Base-by-base conservation (phyloP, 2,797 vertebrate species). In the Phyllotis vaccarum region DNA sequence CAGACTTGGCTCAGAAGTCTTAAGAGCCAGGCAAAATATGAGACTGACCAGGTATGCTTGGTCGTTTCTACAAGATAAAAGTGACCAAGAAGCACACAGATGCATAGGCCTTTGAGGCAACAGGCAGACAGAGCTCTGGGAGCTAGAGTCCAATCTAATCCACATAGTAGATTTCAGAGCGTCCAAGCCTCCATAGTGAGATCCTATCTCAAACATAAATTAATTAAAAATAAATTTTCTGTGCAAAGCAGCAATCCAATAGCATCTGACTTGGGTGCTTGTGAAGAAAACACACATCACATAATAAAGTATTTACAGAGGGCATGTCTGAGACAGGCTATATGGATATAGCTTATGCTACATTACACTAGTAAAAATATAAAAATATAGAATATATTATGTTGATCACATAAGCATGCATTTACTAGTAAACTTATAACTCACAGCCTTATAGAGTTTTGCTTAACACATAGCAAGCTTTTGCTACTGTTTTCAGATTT, bases 41-140 rank as follows among this genome's bases (percentile, higher is more conserved):
- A 79, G n/a, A 49, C 17, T 24, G 14, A 82, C 34, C 72, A 66
- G 49, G 7, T 58, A 22, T 27, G 31, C 79, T 31, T 58, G 6
- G 58, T 34, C 40, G 31, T 79, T 83, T 75, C 56, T 62, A 56
- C 43, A 93, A 86, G 46, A 14, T 62, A 89, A 91, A 95, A 85
- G 64, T 5, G 80, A 90, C 14, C 49, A 31, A 31, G 80, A 19
- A 83, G 81, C 40, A 64, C 40, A 64, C 5, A 34, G 58, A 16
- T 64, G 16, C 40, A 34, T 46, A 64, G 58, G n/a, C 27, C 37
- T 62, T 19, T 43, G 72, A 75, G 40, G 40, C 72, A 29, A 40
- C 46, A 27, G 5, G 58, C 17, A 83, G 17, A 1, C 37, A 21
- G 17, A 46, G 46, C 27, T 64, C 58, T 46, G 27, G 9, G 37